Percentiles rank a stretch among this genome's conserved stretches.
phyloP scores from a whole-genome alignment of 2,888 invertebrate species.

The Ceratothoa steindachneri region DNA sequence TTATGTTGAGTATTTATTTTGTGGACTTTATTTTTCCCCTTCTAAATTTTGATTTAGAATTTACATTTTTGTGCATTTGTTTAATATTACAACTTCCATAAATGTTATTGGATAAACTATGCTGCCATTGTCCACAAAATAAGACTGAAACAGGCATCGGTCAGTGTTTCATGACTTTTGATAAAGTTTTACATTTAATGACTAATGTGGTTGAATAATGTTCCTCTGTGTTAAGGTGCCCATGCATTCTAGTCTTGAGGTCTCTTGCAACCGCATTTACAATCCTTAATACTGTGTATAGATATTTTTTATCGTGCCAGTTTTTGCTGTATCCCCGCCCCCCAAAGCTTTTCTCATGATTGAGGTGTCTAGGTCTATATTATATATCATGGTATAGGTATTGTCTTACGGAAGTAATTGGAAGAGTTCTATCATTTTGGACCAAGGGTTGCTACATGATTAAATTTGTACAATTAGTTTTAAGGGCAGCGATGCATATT shows the following conservation, averaged over 20 bases:
- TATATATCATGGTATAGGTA: conserved; percentile 3
- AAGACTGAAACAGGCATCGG: conserved; percentile 33
- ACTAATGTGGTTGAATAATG: conserved; percentile 14
- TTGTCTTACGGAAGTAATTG: conserved; percentile 30
- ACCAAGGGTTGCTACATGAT: conserved; percentile 26
- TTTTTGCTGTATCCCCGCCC: conserved; percentile 37
- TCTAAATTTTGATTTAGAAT: too few species aligned
- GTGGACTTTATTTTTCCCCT: not conserved
- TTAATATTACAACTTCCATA: not conserved
- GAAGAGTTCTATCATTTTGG: conserved; percentile 22
- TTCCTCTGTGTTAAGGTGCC: conserved; percentile 42
- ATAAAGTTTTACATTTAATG: not conserved
- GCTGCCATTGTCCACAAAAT: conserved; percentile 42
- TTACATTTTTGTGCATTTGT: too few species aligned
- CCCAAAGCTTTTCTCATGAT: not conserved
- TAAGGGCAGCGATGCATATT: not conserved
- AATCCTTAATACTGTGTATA: conserved; percentile 41
- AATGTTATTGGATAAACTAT: not conserved
- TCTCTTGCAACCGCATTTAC: conserved; percentile 31
- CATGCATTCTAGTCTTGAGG: conserved; percentile 43
- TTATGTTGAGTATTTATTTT: not conserved
- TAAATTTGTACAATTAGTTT: not conserved
- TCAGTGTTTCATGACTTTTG: conserved; percentile 34
- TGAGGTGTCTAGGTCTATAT: not conserved
- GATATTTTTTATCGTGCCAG: conserved; percentile 45